Conservation (phyloP, 1,140 invertebrate genomes). For the Zaprionus davidi region DNA sequence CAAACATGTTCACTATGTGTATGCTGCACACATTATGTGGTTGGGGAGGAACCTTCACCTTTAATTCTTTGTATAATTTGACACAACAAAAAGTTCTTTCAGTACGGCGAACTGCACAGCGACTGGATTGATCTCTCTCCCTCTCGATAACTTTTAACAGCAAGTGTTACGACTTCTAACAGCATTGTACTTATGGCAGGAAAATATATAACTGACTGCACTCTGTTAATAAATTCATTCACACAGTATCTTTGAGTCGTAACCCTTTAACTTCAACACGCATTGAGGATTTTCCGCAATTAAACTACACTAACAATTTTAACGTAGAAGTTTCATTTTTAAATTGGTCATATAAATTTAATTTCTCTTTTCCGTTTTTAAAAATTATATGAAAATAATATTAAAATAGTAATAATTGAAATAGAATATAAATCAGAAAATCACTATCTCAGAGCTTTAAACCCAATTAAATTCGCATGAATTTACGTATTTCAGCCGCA, state of each 20-base stretch:
- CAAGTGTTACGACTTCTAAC: background rate
- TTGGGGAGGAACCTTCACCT: background rate
- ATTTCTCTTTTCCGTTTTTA: no score
- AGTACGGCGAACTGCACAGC: background rate
- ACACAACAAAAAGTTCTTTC: background rate
- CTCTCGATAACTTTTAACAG: background rate
- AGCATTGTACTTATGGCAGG: background rate
- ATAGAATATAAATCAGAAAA: background rate
- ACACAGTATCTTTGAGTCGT: background rate
- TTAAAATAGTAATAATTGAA: no score
- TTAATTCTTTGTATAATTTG: background rate
- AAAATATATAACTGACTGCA: background rate
- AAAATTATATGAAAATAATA: no score
- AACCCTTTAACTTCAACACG: background rate
- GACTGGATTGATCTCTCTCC: background rate
- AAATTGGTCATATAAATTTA: background rate
- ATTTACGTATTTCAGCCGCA: background rate
- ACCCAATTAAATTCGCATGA: background rate
- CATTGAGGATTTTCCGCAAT: background rate
- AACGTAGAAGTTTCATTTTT: background rate
- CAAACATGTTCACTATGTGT: constrained; percentile 4
- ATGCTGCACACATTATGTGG: no score
- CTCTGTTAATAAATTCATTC: background rate
- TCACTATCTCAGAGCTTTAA: background rate
- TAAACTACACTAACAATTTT: background rate